phyloP scores from a whole-genome alignment of 2,888 invertebrate species.

The Chironomus tentans region DNA sequence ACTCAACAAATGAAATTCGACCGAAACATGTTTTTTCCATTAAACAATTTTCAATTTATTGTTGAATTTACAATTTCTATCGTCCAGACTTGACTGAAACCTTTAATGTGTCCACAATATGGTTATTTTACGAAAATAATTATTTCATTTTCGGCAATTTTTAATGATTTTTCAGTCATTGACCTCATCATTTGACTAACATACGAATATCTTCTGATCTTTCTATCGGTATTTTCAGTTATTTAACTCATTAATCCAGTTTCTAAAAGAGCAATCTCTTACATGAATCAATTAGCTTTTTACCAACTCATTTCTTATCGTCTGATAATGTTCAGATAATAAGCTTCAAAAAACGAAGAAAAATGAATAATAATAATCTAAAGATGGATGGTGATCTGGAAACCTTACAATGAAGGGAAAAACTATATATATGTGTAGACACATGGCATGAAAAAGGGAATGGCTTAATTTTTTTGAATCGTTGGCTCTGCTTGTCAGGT shows the following conservation, averaged over 20 bases:
- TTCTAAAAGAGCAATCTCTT: background rate
- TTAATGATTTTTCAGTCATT: constrained; percentile 16
- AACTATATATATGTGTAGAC: too few relatives aligned
- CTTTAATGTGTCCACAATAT: background rate
- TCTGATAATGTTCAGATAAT: too few relatives aligned
- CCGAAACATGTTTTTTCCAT: constrained; percentile 11
- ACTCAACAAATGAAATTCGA: constrained; percentile 11
- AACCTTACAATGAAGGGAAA: too few relatives aligned
- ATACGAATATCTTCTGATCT: background rate
- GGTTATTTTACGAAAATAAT: background rate
- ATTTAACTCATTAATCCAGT: background rate
- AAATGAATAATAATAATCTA: too few relatives aligned
- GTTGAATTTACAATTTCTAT: background rate
- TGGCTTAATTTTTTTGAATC: too few relatives aligned
- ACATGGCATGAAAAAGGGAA: too few relatives aligned
- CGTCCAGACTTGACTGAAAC: background rate
- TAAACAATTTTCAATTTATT: background rate
- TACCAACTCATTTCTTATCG: too few relatives aligned
- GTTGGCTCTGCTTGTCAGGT: too few relatives aligned
- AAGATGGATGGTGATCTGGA: too few relatives aligned
- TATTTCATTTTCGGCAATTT: background rate
- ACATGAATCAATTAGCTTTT: too few relatives aligned
- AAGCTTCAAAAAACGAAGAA: too few relatives aligned
- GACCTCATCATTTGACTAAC: background rate
- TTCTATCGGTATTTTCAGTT: background rate